Percentiles rank a stretch among this genome's conserved stretches.
Conservation (phyloP, 2,888 invertebrate species). For the Campoplex capitator region DNA sequence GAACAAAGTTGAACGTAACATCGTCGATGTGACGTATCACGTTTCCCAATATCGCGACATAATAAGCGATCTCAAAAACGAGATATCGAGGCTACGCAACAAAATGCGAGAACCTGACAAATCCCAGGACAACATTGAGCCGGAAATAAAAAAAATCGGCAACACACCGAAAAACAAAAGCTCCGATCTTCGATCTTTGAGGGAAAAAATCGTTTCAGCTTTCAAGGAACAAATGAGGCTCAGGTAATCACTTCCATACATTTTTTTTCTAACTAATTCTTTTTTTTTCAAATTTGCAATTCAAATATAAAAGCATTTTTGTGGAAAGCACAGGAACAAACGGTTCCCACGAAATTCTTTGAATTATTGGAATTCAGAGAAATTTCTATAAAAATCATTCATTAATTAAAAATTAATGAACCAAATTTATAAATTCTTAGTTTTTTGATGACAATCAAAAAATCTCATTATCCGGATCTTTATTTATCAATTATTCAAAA, state of each 20-base stretch:
- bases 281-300: too few species aligned
- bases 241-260: constrained; percentile 83
- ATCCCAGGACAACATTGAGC: constrained; percentile 82
- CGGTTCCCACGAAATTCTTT: too few species aligned
- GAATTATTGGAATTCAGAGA: too few species aligned
- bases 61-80: constrained; percentile 93
- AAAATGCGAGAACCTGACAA: constrained; percentile 91
- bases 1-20: constrained; percentile 89
- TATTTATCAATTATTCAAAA: background rate
- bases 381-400: too few species aligned
- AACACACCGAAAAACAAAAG: constrained; percentile 74
- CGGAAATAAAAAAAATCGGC: constrained; percentile 73
- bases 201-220: constrained; percentile 94
- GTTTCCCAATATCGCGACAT: constrained; percentile 94
- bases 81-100: constrained; percentile 92
- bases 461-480: background rate
- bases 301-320: background rate
- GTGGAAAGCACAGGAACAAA: background rate
- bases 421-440: too few species aligned
- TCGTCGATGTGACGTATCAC: constrained; percentile 88
- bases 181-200: constrained; percentile 87
- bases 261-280: too few species aligned
- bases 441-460: too few species aligned
- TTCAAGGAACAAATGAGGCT: constrained; percentile 97
- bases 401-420: too few species aligned